Evolutionary conservation across 1,140 invertebrate species (phyloP).

Genomic region (Schlechtendalia chinensis): DNA sequence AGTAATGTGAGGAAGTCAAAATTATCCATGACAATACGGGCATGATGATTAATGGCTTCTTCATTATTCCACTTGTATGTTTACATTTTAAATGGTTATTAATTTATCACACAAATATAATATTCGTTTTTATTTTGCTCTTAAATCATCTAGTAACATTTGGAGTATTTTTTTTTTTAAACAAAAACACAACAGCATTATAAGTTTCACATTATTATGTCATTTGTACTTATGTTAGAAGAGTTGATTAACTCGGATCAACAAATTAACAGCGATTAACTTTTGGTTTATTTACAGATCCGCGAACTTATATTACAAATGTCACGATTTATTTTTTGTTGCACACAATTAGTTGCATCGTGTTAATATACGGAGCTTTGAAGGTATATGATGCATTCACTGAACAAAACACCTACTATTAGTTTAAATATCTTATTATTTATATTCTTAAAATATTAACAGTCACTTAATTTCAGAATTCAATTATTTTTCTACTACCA

Average conservation of each 20-base stretch:
- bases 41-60: background rate
- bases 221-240: no score
- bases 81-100: no score
- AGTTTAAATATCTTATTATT: no score
- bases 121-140: background rate
- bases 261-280: no score
- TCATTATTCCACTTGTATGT: no score
- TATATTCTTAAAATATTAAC: background rate
- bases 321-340: conserved; percentile 19
- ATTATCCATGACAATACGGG: background rate
- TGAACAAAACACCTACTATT: background rate
- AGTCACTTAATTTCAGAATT: conserved; percentile 13
- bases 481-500: conserved; percentile 24
- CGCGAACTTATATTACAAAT: background rate
- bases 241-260: no score
- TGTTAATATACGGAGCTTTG: conserved; percentile 36
- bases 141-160: no score
- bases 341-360: conserved; percentile 18
- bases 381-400: conserved; percentile 9
- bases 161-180: no score
- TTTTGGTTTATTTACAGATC: conserved; percentile 20
- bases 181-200: no score
- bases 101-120: background rate
- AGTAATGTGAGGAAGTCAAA: background rate
- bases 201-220: no score